A percentile compares a stretch with the other conserved stretches of the same genome.
Conservation (phyloP, 2,113 vertebrate genomes). For the Callocephalon fimbriatum region DNA sequence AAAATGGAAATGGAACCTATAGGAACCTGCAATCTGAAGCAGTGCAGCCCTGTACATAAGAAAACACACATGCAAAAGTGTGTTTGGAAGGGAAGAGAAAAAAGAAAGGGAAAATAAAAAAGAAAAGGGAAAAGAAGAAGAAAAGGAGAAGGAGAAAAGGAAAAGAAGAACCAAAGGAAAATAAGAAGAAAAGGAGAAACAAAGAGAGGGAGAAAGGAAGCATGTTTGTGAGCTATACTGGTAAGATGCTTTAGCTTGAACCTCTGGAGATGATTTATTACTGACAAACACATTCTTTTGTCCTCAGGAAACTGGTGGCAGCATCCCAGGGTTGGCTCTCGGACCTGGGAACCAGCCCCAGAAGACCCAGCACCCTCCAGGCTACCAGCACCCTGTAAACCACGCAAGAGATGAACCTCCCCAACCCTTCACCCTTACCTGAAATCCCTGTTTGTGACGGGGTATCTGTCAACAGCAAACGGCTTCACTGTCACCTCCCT, state of each 20-base stretch:
- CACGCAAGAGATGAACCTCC: neutral
- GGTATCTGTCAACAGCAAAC: constrained; percentile 85
- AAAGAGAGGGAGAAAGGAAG: rapidly evolving
- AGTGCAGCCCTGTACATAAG: neutral
- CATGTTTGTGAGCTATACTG: neutral
- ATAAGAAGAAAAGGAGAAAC: neutral
- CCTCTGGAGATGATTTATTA: rapidly evolving
- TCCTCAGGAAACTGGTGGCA: rapidly evolving
- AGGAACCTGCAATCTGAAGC: neutral
- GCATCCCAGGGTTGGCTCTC: neutral
- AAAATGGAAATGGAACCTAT: neutral
- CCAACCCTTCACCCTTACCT: constrained; percentile 73
- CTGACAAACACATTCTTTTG: rapidly evolving
- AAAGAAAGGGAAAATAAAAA: too few relatives aligned
- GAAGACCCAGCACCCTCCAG: rapidly evolving
- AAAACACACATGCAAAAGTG: neutral
- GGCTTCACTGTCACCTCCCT: constrained; percentile 76
- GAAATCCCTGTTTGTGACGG: constrained; percentile 90
- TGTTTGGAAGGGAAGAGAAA: too few relatives aligned
- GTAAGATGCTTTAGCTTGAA: neutral
- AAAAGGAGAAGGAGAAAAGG: too few relatives aligned
- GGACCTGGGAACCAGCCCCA: neutral
- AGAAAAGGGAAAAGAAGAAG: neutral
- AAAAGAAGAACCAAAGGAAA: too few relatives aligned
- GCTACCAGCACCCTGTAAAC: neutral